Evolutionary conservation across 1,140 invertebrate species (phyloP), one percentile per base, ranked within the genome.

Genomic region (Mercenaria mercenaria): DNA sequence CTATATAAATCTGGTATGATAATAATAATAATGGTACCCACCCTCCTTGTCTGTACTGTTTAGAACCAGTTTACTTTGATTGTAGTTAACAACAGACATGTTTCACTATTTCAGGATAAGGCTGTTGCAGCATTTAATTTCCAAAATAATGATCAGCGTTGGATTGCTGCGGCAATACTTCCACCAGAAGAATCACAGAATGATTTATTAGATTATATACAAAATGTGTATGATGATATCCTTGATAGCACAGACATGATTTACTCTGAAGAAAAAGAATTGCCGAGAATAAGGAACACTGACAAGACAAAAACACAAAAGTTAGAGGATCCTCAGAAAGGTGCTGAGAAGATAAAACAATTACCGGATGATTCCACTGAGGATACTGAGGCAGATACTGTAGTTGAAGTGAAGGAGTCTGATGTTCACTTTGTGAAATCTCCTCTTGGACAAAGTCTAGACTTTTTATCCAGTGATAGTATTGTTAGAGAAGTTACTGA

Each of bases 51-150:
- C n/a, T n/a, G n/a, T n/a, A n/a, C n/a, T n/a, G n/a, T n/a, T n/a
- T n/a, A n/a, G n/a, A n/a, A n/a, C n/a, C n/a, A n/a, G n/a, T n/a
- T n/a, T n/a, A n/a, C n/a, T n/a, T n/a, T n/a, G n/a, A n/a, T n/a
- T n/a, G n/a, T n/a, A n/a, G n/a, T n/a, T n/a, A n/a, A n/a, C n/a
- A n/a, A n/a, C n/a, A n/a, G n/a, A n/a, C n/a, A n/a, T n/a, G n/a
- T n/a, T 47, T 47, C 15, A 15, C 15, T 15, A 56, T 85, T 74
- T 72, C 43, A 85, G 83, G 67, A 85, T 18, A 41, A 74, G 6
- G 83, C 83, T 32, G 41, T 85, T 26, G 83, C 83, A 1, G 47
- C 67, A 15, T 85, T 85, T 41, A 85, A 85, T 41, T 85, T 85
- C 34, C 43, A 74, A 37, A 72, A 72, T n/a, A 74, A 41, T 34